Evolutionary conservation across 2,113 vertebrate genomes (phyloP), one percentile per base, ranked within the genome.

Genomic region (Phaetusa simplex): DNA sequence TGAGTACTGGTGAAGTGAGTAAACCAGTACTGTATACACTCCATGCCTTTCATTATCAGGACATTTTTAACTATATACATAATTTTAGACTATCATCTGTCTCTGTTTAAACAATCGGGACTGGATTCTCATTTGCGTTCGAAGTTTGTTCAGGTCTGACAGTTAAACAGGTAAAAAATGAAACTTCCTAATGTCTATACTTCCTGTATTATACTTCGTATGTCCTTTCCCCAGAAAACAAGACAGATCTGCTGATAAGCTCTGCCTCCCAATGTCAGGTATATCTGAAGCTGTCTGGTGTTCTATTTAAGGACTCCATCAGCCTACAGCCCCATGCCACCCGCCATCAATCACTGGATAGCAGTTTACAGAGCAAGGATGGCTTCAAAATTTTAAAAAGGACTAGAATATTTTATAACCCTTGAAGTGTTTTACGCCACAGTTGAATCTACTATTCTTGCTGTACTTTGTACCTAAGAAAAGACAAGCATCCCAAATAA

Each of bases 161-260:
- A 62, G 42, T 34, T 42, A 90, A 27, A 94, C 8, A 59, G n/a
- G 26, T 61, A 15, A 50, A 95, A 86, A 78, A 52, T 32, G 38
- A 88, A 86, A 61, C 72, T 92, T 86, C 18, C 53, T 76, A 30
- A 45, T 55, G 70, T 52, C 61, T 76, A 0, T 22, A 59, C 21
- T 90, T 78, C 73, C 38, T 52, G 15, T 45, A 38, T 65, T 62
- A 45, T 56, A 67, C 27, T 65, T 43, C 34, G 38, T 74, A 47
- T 12, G 56, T 50, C n/a, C 59, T 87, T 82, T 85, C 34, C 58
- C 50, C 66, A 88, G 90, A 87, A 82, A 93, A 88, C 70, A 93
- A 91, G 91, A 90, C 85, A 71, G 74, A 77, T 49, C 43, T 87
- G 77, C 73, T 86, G 94, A 79, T 88, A 96, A 97, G 36, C 56